A percentile compares a stretch with the other conserved stretches of the same genome.
These are phyloP conservation scores for Ooceraea biroi DNA, from an alignment of 1,140 invertebrate species.

Conservation along the genomic window DNA sequence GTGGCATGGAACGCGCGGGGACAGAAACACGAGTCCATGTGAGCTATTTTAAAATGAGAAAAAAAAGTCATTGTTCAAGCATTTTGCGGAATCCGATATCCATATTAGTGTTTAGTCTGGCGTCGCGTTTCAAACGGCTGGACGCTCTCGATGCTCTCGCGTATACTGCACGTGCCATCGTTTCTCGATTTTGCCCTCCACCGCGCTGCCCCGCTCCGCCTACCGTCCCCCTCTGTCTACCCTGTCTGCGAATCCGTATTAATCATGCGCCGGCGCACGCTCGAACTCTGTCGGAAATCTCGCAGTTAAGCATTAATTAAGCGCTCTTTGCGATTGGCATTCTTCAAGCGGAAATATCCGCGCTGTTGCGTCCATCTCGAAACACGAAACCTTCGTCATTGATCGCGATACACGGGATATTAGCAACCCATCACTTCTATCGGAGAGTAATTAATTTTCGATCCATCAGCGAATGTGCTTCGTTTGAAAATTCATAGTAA, in stretches of 20 bases:
- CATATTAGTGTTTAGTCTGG: constrained; percentile 64
- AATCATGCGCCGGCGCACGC: neutral
- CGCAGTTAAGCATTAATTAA: constrained; percentile 15
- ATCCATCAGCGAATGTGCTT: neutral
- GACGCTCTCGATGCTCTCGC: neutral
- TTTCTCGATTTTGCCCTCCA: constrained; percentile 40
- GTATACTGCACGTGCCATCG: constrained; percentile 44
- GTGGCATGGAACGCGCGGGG: constrained; percentile 15
- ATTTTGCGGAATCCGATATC: constrained; percentile 58
- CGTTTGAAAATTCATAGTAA: too few species aligned
- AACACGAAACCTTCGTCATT: neutral
- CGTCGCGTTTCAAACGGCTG: constrained; percentile 46
- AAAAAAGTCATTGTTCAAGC: constrained; percentile 60
- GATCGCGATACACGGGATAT: neutral
- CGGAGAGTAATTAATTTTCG: neutral
- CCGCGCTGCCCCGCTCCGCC: neutral
- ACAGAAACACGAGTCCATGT: constrained; percentile 44
- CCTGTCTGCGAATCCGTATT: neutral
- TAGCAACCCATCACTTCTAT: neutral
- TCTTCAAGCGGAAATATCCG: neutral
- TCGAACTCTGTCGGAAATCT: neutral
- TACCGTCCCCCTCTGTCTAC: constrained; percentile 30
- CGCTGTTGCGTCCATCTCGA: neutral
- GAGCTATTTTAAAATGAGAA: constrained; percentile 45
- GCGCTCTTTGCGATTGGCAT: constrained; percentile 12